Evolutionary conservation across 2,888 invertebrate species (phyloP).

Genomic region (Rutpela maculata): DNA sequence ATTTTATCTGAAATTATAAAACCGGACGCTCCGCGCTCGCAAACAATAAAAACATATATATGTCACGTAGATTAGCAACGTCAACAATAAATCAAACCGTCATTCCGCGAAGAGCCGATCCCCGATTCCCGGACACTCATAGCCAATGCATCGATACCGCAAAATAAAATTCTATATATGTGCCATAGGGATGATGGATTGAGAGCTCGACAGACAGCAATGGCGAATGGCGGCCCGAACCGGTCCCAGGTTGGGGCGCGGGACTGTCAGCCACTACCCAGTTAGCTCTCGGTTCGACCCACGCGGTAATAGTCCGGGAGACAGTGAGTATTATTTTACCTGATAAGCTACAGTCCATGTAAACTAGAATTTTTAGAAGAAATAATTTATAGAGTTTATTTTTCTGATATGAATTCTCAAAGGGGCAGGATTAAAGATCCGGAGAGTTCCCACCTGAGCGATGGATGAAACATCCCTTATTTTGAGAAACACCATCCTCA

Average conservation of each 20-base stretch:
- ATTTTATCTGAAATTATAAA: constrained; percentile 74
- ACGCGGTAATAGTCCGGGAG: no score
- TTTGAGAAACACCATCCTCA: no score
- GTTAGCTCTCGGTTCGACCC: constrained; percentile 36
- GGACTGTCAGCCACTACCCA: constrained; percentile 38
- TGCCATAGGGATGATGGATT: constrained; percentile 72
- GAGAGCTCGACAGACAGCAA: constrained; percentile 71
- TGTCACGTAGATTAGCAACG: constrained; percentile 75
- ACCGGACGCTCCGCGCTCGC: constrained; percentile 72
- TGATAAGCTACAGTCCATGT: no score
- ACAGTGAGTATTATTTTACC: no score
- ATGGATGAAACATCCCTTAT: no score
- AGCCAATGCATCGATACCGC: constrained; percentile 72
- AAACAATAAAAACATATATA: constrained; percentile 74
- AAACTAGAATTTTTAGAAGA: no score
- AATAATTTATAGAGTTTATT: no score
- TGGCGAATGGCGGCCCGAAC: constrained; percentile 58
- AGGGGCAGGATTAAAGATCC: no score
- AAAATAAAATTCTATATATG: constrained; percentile 73
- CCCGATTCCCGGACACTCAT: constrained; percentile 50
- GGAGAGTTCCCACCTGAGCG: no score
- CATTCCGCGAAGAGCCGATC: constrained; percentile 70
- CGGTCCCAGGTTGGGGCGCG: constrained; percentile 43
- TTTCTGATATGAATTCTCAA: no score
- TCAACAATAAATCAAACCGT: constrained; percentile 75